Evolutionary conservation across 1,140 invertebrate genomes (phyloP), one percentile per base, ranked within the genome.

Genomic region (Tigriopus japonicus): DNA sequence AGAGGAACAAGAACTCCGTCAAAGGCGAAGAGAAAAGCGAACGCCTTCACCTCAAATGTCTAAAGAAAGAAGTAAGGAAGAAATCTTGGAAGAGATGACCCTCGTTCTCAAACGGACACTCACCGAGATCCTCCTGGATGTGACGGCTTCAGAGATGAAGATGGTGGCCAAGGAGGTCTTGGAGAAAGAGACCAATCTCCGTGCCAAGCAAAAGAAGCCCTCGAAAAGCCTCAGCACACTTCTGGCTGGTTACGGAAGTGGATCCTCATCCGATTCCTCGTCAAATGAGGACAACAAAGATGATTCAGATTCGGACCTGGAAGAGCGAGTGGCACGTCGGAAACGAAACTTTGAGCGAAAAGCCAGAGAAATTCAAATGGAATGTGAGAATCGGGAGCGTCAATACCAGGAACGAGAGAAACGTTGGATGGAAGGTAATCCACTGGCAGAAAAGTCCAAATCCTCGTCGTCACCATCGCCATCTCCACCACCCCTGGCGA

Each of bases 51-150:
- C 17, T 43, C 12, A 13, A 10, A 21, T 56, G 1, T 5, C 12
- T 7, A 13, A 55, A 41, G 35, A 62, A 15, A 42, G 23, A 14
- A 42, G 12, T 1, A 52, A 45, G 12, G 23, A 45, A 52, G 21
- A 63, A 1, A 24, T 56, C 56, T 56, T 49, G 64, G 66, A 59
- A 42, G 70, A 70, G 9, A 73, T 94, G 89, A 92, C 94, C 85
- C 71, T 87, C 68, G 82, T 81, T 71, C 85, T 95, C 19, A 78
- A 88, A 64, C 77, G 83, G 59, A 82, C 84, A 63, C 74, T 95
- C 70, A 96, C 90, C 45, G 87, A 94, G 76, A 84, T 95, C 66
- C 77, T 96, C 55, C 75, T 96, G 60, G 87, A 93, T 68, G 90
- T 93, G 65, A 96, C 92, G 13, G 87, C 84, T 68, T 80, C 84